These are phyloP conservation scores for Congeria kusceri DNA, from an alignment of 2,888 invertebrate genomes.

Conservation along the genomic window DNA sequence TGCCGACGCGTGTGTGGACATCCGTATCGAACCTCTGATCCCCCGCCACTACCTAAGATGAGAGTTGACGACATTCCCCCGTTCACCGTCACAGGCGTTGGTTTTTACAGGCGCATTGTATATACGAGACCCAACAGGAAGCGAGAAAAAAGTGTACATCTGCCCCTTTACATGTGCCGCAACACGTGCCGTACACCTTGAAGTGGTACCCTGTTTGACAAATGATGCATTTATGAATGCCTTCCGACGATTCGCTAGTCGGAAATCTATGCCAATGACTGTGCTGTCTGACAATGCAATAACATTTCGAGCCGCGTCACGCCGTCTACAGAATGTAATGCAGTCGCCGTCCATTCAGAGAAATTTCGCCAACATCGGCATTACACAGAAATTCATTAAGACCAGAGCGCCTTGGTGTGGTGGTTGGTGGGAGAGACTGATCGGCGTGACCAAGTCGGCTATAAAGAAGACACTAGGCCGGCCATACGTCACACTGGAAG, in stretches of 20 bases:
- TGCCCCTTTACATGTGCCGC: slow-evolving; percentile 49
- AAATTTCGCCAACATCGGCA: slow-evolving; percentile 5
- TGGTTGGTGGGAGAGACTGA: no score
- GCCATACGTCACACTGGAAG: no score
- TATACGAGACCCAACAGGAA: slow-evolving; percentile 5
- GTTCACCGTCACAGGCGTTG: slow-evolving; percentile 44
- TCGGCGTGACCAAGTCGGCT: no score
- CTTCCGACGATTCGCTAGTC: slow-evolving; percentile 33
- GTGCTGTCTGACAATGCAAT: slow-evolving; percentile 50
- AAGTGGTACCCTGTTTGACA: slow-evolving; percentile 23
- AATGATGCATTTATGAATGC: slow-evolving; percentile 31
- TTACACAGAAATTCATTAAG: slow-evolving; percentile 45
- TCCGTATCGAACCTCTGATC: slow-evolving; percentile 29
- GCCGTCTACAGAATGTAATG: no score
- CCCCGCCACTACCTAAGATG: slow-evolving; percentile 32
- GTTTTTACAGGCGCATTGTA: slow-evolving; percentile 31
- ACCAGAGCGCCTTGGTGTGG: slow-evolving; percentile 30
- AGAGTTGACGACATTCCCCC: slow-evolving; percentile 21
- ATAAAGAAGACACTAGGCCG: no score
- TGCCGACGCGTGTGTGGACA: slow-evolving; percentile 31
- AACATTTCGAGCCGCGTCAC: slow-evolving; percentile 45
- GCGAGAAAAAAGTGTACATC: slow-evolving; percentile 38
- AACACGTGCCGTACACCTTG: slow-evolving; percentile 49
- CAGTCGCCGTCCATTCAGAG: no score
- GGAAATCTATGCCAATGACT: slow-evolving; percentile 27